Base-by-base conservation (phyloP, 2,888 invertebrate species). In the Halictus quadricinctus region DNA sequence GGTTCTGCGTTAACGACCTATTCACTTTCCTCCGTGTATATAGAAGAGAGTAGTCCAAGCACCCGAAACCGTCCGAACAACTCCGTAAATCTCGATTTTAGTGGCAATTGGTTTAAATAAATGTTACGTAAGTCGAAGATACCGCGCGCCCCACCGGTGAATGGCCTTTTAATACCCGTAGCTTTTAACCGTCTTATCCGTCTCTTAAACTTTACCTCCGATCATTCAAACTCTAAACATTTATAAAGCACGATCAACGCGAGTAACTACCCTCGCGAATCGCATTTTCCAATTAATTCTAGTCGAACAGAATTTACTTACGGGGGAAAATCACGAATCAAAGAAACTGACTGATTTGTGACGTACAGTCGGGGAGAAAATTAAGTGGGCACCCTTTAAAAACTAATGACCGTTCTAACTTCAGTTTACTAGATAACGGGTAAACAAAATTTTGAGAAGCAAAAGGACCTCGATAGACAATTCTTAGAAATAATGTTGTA, bases 1-100 rank as follows among this genome's bases (percentile, higher is more conserved):
- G 79, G 81, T 80, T 87, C 86, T 80, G 76, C 80, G 60, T 77
- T 66, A 58, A 73, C 78, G 86, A 85, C 79, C 85, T 83, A 50
- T 76, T 70, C 60, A 79, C 85, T 83, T 82, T 50, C 80, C 70
- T 70, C 60, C 79, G 77, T 87, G 82, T 77, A 21, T 72, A 74
- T 46, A 41, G 8, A 18, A 18, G 64, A 18, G 64, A 84, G 41
- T 25, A 18, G 21, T 69, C 73, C 75, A 72, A 70, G 18, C n/a
- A 60, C 75, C 60, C 43, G 29, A 29, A 48, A 76, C 64, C 29
- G 25, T 29, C 75, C 12, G 29, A 10, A 29, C 58, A 25, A 29
- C 64, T 64, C 46, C 13, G 29, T 41, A 76, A 76, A 64, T 76
- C 60, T 46, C 64, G 60, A 76, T 76, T n/a, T 29, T 29, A 21